Evolutionary conservation across 2,888 invertebrate species (phyloP).

Genomic region (Cynaeus angustus): DNA sequence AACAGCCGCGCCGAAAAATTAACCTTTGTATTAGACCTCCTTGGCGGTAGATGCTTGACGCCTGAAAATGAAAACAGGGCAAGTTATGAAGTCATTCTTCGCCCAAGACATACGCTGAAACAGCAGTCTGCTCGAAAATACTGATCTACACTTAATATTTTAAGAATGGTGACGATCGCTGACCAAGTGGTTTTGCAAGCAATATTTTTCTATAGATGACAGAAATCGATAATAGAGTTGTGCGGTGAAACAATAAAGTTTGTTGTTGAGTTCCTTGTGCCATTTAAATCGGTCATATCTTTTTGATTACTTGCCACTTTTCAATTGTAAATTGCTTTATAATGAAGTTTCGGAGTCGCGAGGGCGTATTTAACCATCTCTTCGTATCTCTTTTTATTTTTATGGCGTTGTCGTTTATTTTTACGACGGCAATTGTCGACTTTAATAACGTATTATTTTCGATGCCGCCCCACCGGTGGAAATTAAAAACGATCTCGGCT

Average conservation of each 20-base stretch:
- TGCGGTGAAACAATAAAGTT: conserved; percentile 20
- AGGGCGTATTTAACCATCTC: conserved; percentile 26
- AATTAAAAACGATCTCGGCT: conserved; percentile 47
- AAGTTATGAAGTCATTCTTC: conserved; percentile 25
- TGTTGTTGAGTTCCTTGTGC: conserved; percentile 5
- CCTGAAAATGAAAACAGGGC: conserved; percentile 6
- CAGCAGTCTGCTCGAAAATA: conserved; percentile 11
- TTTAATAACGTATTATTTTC: conserved; percentile 42
- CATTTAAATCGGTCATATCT: conserved; percentile 19
- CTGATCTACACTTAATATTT: conserved; percentile 27
- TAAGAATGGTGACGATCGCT: conserved; percentile 22
- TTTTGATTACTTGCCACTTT: conserved; percentile 35
- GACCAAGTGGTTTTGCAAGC: conserved; percentile 23
- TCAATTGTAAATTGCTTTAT: conserved; percentile 41
- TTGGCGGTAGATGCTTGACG: conserved; percentile 2
- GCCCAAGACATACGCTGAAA: conserved; percentile 3
- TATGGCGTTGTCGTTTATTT: conserved; percentile 42
- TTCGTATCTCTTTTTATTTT: conserved; percentile 37
- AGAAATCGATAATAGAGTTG: conserved; percentile 25
- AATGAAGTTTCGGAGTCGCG: conserved; percentile 33
- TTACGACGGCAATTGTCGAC: conserved; percentile 46
- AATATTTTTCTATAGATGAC: conserved; percentile 21
- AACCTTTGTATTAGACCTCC: conserved; percentile 3
- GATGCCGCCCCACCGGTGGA: conserved; percentile 25
- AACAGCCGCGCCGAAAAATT: conserved; percentile 19